These are phyloP conservation scores for Tanytarsus gracilentus DNA, from an alignment of 2,888 invertebrate species.

Conservation along the genomic window DNA sequence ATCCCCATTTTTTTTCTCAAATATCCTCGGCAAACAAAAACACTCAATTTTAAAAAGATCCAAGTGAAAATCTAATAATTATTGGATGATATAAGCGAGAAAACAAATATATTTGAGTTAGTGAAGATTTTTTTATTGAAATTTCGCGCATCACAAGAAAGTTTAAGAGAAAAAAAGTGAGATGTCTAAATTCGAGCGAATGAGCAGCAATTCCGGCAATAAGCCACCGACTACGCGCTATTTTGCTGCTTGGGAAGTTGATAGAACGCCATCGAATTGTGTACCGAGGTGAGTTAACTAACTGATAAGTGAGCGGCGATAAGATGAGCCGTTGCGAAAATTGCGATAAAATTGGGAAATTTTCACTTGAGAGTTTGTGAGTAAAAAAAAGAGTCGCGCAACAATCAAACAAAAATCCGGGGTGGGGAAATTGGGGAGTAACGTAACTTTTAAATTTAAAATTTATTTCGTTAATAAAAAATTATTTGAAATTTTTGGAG, in stretches of 20 bases:
- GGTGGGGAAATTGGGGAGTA: no score
- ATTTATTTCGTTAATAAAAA: no score
- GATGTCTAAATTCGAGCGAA: conserved; percentile 25
- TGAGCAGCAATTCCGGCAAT: conserved; percentile 8
- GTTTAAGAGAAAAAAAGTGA: conserved; percentile 9
- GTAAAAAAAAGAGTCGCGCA: no score
- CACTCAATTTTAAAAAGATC: no score
- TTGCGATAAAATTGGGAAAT: conserved; percentile 20
- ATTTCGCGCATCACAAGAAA: background rate
- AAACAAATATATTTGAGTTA: no score
- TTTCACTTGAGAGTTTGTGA: conserved; percentile 31
- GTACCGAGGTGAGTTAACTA: conserved; percentile 91
- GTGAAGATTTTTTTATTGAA: background rate
- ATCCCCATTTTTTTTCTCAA: no score
- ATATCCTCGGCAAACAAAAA: no score
- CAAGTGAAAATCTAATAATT: no score
- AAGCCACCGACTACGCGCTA: conserved; percentile 98
- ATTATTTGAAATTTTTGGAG: no score
- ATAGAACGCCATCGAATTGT: conserved; percentile 95
- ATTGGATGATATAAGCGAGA: no score
- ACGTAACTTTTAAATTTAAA: no score
- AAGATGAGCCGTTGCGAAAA: background rate
- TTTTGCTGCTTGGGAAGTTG: conserved; percentile 99
- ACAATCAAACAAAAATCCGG: no score
- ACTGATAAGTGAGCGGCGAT: conserved; percentile 22